Evolutionary conservation across 2,113 vertebrate genomes (phyloP).

Genomic region (Indri indri): DNA sequence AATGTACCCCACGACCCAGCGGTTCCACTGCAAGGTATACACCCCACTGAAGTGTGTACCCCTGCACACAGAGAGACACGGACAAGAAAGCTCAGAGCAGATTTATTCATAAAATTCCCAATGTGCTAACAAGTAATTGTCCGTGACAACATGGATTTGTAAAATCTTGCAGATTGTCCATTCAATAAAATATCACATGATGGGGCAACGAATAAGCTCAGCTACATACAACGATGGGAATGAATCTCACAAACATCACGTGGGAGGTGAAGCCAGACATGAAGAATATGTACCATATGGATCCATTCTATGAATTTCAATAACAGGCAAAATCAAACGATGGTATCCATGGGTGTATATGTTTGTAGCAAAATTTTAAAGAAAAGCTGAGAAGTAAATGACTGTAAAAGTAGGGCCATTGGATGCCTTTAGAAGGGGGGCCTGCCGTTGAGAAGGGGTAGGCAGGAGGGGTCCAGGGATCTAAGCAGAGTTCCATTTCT

Average conservation of each 20-base stretch:
- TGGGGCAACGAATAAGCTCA: neutral
- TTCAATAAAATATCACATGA: neutral
- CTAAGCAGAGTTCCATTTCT: neutral
- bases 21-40: neutral
- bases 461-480: neutral
- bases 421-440: neutral
- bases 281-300: neutral
- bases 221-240: neutral
- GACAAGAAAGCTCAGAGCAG: neutral
- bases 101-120: neutral
- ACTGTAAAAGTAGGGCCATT: neutral
- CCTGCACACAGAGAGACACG: neutral
- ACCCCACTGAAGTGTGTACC: neutral
- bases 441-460: neutral
- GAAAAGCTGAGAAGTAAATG: neutral
- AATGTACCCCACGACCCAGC: neutral
- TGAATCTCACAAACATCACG: neutral
- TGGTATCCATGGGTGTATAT: neutral
- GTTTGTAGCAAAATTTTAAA: neutral
- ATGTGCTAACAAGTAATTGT: neutral
- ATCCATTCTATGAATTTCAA: neutral
- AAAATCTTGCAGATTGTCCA: neutral
- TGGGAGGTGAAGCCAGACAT: neutral
- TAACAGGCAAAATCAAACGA: neutral
- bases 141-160: neutral